Percentiles rank a stretch among this genome's conserved stretches.
Evolutionary conservation across 2,113 vertebrate genomes (phyloP).

Genomic region (Onychostruthus taczanowskii): DNA sequence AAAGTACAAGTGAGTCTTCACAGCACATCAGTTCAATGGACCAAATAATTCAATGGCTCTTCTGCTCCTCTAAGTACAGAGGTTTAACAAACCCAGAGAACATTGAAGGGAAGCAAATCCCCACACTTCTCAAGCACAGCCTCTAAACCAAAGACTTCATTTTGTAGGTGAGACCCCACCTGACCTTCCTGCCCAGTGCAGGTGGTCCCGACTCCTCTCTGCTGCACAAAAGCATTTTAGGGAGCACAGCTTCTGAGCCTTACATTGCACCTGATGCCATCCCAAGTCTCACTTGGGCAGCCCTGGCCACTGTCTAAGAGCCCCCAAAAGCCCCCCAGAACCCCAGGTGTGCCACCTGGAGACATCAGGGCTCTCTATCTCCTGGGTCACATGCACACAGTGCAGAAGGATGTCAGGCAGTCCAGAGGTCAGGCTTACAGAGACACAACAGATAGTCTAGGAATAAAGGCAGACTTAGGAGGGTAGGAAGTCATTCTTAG

Average conservation of each 20-base stretch:
- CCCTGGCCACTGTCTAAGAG: neutral
- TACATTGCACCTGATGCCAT: neutral
- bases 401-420: neutral
- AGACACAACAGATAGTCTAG: rapidly evolving
- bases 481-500: neutral
- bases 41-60: neutral
- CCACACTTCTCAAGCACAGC: neutral
- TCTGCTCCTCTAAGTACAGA: neutral
- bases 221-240: neutral
- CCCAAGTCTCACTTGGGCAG: neutral
- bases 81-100: neutral
- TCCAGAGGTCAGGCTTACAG: neutral
- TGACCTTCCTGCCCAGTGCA: neutral
- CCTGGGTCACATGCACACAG: neutral
- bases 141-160: neutral
- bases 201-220: neutral
- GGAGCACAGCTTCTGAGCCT: neutral
- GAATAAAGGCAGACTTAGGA: neutral
- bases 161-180: neutral
- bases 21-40: neutral
- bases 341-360: neutral
- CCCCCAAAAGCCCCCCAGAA: neutral
- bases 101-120: neutral
- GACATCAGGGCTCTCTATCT: neutral
- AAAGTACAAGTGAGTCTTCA: neutral